Evolutionary conservation across 2,113 vertebrate genomes (phyloP), one percentile per base, ranked within the genome.

Genomic region (Rissa tridactyla): DNA sequence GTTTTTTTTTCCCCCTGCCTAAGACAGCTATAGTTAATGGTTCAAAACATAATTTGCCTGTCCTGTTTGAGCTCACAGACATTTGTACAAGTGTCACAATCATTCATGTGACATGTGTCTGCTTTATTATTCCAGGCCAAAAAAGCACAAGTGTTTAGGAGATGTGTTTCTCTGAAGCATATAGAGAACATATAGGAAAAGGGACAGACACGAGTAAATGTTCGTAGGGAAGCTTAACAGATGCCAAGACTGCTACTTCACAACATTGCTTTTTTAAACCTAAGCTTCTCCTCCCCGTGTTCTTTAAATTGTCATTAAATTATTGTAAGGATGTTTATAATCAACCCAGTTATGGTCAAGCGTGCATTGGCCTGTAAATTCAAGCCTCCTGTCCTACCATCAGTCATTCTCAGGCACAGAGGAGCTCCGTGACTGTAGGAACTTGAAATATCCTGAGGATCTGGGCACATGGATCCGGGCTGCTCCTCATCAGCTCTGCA

Each of bases 101-200:
- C 93, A 90, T 94, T 96, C 95, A 96, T 88, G 94, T 96, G 95
- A 96, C 94, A 96, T 71, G 92, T 52, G 89, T 92, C 97, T 96
- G 81, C 95, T 88, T 97, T 95, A 92, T 95, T 95, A 96, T 86
- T 94, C 91, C 87, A 68, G 52, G 93, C 87, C 91, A 96, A 94
- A 88, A 70, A 84, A 5, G 26, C 90, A 87, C 54, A 86, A 95
- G 95, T 91, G 79, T 80, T 97, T 83, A 80, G 85, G 80, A 60
- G 93, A 78, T 93, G 80, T 64, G 40, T 91, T 91, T 91, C 77
- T 94, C 90, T 90, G 82, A 94, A 92, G 68, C 89, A 92, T 40
- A 55, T 2, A 77, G 18, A 64, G 42, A 93, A 77, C 8, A 55
- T 11, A 1, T 6, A 85, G 80, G 71, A 38, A 70, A 89, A 76